These are phyloP conservation scores for Trematocara variabile DNA, from an alignment of 2,113 vertebrate species.

Conservation along the genomic window DNA sequence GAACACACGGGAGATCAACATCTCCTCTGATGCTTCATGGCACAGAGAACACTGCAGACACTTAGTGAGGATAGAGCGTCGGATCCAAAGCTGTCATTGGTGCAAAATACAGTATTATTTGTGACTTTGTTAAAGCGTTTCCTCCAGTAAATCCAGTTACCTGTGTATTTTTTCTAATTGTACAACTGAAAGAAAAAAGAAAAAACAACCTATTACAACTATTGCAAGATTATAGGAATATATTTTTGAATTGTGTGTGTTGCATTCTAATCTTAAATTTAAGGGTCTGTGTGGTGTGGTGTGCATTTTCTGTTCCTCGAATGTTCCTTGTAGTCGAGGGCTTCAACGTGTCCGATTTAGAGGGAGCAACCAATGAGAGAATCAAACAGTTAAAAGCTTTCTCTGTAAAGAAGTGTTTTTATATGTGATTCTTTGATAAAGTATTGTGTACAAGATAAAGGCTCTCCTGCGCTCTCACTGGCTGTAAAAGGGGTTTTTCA, in stretches of 20 bases:
- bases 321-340: constrained; percentile 46
- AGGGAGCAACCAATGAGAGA: constrained; percentile 13
- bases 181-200: constrained; percentile 22
- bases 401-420: constrained; percentile 58
- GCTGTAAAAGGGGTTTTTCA: constrained; percentile 1
- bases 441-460: constrained; percentile 68
- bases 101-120: constrained; percentile 39
- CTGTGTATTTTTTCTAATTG: constrained; percentile 64
- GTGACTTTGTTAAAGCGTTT: constrained; percentile 46
- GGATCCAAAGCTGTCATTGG: constrained; percentile 30
- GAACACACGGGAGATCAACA: neutral
- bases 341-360: constrained; percentile 18
- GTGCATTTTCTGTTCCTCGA: constrained; percentile 58
- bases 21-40: constrained; percentile 1
- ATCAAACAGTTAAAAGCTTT: constrained; percentile 18
- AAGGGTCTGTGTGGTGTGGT: constrained; percentile 61
- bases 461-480: constrained; percentile 46
- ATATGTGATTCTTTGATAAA: constrained; percentile 78
- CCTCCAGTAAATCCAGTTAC: constrained; percentile 21
- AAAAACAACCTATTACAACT: neutral
- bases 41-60: constrained; percentile 31
- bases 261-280: constrained; percentile 54
- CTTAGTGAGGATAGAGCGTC: neutral
- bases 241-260: constrained; percentile 70
- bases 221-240: constrained; percentile 55